Base-by-base conservation (phyloP, 30 jellyfish, hydroid and myxozoan species). In the Aurelia sp. region DNA sequence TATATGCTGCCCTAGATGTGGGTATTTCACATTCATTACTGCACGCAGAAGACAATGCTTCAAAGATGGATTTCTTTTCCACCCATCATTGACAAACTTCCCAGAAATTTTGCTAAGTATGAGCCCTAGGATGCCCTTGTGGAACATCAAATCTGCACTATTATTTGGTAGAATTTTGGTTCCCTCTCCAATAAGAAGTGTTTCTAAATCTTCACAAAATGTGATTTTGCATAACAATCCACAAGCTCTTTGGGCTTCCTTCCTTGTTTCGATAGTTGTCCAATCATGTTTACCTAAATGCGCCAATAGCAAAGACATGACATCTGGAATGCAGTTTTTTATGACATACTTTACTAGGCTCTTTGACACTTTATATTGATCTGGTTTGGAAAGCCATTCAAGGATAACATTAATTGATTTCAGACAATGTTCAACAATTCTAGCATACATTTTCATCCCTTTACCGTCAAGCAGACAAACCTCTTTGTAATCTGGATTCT, bases 51-150 rank as follows among this genome's bases (percentile, higher is more conserved):
- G 48, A 20, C 69, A 80, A 72, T 84, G 94, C 67, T 65, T 62
- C 78, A 84, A 52, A 21, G 61, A 33, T 8, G 84, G 84, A 31
- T 73, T 83, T 59, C 77, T 68, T 70, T 84, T 91, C 97, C 97
- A 91, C 9, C 84, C 85, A 63, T 61, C 72, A 19, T 67, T 76
- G 17, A 31, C 30, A 75, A 91, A 91, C 15, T 41, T 52, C 5
- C 57, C 33, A 41, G 79, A 30, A 16, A 91, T 63, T 4, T 91
- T 81, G 44, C 78, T 59, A n/a, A 91, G 81, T 35, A 91, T n/a
- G 12, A 50, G 58, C 13, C 51, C 48, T 17, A 74, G 44, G 7
- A 91, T 21, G 1, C 97, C 96, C 51, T 77, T 47, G 13, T 91
- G 96, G 61, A 91, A 91, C 65, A 77, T 59, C 11, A 31, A 4